Conservation (phyloP, 2,797 vertebrate genomes). For the Ptychobarbus kaznakovi region DNA sequence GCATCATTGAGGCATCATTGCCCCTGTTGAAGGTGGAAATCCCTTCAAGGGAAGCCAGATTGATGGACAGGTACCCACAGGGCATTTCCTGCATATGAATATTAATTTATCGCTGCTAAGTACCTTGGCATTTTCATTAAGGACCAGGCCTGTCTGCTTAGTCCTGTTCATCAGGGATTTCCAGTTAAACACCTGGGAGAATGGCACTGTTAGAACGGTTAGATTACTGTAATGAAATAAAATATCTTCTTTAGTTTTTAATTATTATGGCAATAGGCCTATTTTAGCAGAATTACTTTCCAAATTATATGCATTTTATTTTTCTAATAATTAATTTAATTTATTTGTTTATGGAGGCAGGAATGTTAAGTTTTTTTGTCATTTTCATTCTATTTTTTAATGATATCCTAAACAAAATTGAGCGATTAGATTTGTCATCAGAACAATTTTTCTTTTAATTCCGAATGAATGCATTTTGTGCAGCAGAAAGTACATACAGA, state of each 20-base stretch:
- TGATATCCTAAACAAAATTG: background rate
- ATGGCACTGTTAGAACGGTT: slow-evolving; percentile 62
- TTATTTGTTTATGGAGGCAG: background rate
- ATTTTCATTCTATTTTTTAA: background rate
- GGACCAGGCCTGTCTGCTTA: slow-evolving; percentile 57
- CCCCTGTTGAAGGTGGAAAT: slow-evolving; percentile 61
- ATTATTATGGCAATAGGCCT: slow-evolving; percentile 56
- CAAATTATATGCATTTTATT: background rate
- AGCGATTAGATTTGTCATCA: background rate
- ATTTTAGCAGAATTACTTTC: background rate
- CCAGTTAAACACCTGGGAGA: slow-evolving; percentile 67
- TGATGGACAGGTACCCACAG: slow-evolving; percentile 71
- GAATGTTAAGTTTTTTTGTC: background rate
- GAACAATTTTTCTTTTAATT: background rate
- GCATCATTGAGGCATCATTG: slow-evolving; percentile 64
- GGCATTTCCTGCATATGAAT: slow-evolving; percentile 68
- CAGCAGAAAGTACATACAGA: too few relatives aligned
- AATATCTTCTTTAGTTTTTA: slow-evolving; percentile 58
- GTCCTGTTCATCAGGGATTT: slow-evolving; percentile 64
- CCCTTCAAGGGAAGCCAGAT: slow-evolving; percentile 61
- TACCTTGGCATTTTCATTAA: slow-evolving; percentile 72
- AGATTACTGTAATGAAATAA: slow-evolving; percentile 64
- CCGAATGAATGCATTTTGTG: background rate
- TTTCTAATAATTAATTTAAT: background rate
- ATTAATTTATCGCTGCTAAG: slow-evolving; percentile 72